These are phyloP conservation scores for Erebia epiphron DNA, from an alignment of 2,888 invertebrate species.

Conservation along the genomic window DNA sequence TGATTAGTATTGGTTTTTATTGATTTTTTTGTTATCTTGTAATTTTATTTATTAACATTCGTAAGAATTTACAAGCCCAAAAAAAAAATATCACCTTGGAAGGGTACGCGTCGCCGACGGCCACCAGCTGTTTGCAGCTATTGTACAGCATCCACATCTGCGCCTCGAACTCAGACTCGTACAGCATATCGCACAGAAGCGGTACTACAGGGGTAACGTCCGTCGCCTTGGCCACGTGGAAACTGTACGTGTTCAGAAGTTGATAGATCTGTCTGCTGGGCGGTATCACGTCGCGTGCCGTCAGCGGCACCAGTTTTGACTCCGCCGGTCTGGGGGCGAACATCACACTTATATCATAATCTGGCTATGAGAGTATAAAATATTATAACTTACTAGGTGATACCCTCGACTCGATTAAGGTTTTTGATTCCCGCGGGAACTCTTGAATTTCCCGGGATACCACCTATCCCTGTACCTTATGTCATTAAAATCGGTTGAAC, in stretches of 20 bases:
- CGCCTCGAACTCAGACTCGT: conserved; percentile 97
- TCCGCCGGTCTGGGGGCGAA: conserved; percentile 87
- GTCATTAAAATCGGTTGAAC: no score
- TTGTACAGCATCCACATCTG: conserved; percentile 99
- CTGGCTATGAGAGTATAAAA: no score
- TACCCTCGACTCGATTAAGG: no score
- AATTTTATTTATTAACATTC: no score
- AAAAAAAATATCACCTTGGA: conserved; percentile 83
- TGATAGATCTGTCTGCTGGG: conserved; percentile 95
- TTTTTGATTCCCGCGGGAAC: no score
- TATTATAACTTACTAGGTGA: no score
- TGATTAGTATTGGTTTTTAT: no score
- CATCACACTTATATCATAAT: neutral
- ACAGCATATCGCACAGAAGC: conserved; percentile 92
- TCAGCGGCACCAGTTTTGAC: conserved; percentile 90
- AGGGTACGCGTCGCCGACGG: conserved; percentile 95
- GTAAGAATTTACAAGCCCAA: no score
- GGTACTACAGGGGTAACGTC: conserved; percentile 91
- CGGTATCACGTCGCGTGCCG: conserved; percentile 92
- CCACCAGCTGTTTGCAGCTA: conserved; percentile 92
- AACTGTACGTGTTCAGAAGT: conserved; percentile 92
- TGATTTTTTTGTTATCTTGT: no score
- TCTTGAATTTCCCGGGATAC: no score
- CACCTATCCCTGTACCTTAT: no score
- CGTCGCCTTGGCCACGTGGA: conserved; percentile 90